Base-by-base conservation (phyloP, 1,140 invertebrate species). In the Sycobia sp. region DNA sequence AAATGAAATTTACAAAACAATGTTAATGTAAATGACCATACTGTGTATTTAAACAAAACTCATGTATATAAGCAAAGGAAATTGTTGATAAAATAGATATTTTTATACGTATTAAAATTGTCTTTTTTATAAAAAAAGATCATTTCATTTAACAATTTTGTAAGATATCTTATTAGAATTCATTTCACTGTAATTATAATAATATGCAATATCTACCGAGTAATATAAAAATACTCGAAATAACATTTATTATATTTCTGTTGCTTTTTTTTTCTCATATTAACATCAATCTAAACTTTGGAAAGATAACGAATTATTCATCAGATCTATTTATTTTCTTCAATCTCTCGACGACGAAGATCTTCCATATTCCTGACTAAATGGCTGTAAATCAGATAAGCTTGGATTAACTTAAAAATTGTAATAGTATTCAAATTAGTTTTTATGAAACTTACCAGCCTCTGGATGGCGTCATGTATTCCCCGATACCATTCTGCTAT, bases 401-500 rank as follows among this genome's bases (percentile, higher is more conserved):
- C 5, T 38, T 53, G 14, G 10, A 20, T 25, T 22, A 16, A n/a
- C 25, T 20, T 9, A 47, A 32, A 56, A 0, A n/a, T 34, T 29
- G 11, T 36, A 25, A 27, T 41, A 44, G 5, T 5, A 20, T 18
- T 55, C 9, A 14, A 14, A 27, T 27, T 22, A 5, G 36, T 11
- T 22, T 18, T 39, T 16, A 39, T 47, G 0, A 20, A 54, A 63
- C 69, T 73, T 66, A 84, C 83, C 66, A 85, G 69, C 66, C 79
- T 82, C 47, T 75, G 71, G 32, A 86, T 84, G 32, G 78, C 78
- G 57, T 74, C 73, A 57, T 82, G 72, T 62, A 88, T 86, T 32
- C 78, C 78, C 34, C 82, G 75, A 64, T 82, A 83, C 86, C 86
- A 88, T 65, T 84, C 78, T 13, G 73, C 69, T 47, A 81, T 79